Base-by-base conservation (phyloP, 2,797 vertebrate genomes). In the Gila robusta region DNA sequence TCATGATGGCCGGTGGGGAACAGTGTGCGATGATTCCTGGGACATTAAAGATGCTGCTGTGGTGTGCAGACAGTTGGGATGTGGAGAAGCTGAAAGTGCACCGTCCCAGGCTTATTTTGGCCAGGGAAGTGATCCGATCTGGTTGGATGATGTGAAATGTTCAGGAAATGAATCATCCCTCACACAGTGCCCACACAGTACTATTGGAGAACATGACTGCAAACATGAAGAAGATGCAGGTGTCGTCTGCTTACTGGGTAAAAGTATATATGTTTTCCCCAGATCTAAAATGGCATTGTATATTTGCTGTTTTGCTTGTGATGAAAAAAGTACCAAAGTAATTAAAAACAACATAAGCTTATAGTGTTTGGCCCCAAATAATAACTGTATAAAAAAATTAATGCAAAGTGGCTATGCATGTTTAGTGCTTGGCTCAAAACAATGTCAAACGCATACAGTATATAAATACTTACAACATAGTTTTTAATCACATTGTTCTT, bases 241-340 rank as follows among this genome's bases (percentile, higher is more conserved):
- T 39, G 85, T 87, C 56, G 44, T 26, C 23, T 83, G 87, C 37
- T 39, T 8, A 54, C 70, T 16, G 4, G 72, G 70, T 71, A 41
- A 62, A 56, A 11, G 14, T 26, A 26, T 78, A 41, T 5, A 19
- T 5, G 8, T 37, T 69, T 69, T 21, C 0, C 2, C 16, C 67
- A 35, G 17, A 39, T 69, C 16, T 14, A 28, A 66, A 4, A 66
- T 6, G 23, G 12, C 2, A 32, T 32, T 66, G 12, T 66, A 7
- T 16, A 66, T 64, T 56, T 59, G 3, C 56, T 11, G 4, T 59
- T 59, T 59, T 59, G 35, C 35, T 70, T 70, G 1, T 6, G 10
- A 21, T 41, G 21, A 39, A 70, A 39, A 14, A 41, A 69, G 11
- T 1, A 23, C 6, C 67, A 41, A 39, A 6, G 2, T 0, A 1